Percentiles rank a stretch among this genome's conserved stretches.
phyloP scores from a whole-genome alignment of 2,797 vertebrate genomes.

The Leptodactylus fallax region DNA sequence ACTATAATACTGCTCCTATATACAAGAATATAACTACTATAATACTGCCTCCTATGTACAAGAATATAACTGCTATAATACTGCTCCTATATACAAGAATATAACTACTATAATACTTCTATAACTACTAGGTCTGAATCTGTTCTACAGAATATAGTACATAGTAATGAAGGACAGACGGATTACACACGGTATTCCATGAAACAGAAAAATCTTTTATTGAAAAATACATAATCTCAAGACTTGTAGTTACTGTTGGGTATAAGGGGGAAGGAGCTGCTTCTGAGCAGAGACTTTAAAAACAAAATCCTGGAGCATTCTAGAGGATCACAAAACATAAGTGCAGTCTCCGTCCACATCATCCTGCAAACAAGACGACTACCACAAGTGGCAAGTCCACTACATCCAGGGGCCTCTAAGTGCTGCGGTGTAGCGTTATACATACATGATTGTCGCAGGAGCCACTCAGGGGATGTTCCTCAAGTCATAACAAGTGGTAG shows the following conservation, averaged over 20 bases:
- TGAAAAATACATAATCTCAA: neutral
- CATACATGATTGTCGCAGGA: conserved; percentile 7
- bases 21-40: neutral
- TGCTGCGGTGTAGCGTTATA: too few relatives aligned
- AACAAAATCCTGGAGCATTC: neutral
- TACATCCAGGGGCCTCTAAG: neutral
- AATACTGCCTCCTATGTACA: conserved; percentile 5
- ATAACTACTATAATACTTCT: conserved; percentile 11
- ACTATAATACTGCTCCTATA: conserved; percentile 9
- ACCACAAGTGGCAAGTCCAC: neutral
- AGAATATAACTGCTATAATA: conserved; percentile 17
- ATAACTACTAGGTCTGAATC: neutral
- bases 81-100: conserved; percentile 10
- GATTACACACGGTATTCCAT: neutral
- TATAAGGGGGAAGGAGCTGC: neutral
- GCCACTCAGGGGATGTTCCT: neutral
- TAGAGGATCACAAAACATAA: neutral
- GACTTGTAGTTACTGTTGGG: neutral
- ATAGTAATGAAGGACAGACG: neutral
- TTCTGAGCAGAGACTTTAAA: neutral
- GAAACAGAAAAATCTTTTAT: neutral
- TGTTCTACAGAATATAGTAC: neutral
- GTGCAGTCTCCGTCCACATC: neutral
- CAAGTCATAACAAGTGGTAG: neutral
- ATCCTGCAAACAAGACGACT: neutral